Evolutionary conservation across 2,888 invertebrate species (phyloP).

Genomic region (Gibbula magus): DNA sequence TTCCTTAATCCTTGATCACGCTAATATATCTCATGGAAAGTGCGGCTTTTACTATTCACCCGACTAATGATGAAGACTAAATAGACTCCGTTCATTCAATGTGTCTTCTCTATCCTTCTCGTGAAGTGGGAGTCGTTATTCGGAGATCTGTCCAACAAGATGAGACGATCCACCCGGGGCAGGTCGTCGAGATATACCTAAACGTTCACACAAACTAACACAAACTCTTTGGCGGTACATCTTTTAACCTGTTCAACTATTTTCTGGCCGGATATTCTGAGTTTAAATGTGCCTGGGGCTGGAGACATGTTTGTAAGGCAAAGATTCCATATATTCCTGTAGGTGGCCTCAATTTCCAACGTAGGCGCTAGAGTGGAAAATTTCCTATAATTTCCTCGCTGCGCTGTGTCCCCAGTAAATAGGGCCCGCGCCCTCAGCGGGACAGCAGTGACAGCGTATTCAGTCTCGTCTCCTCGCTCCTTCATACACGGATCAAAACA

Average conservation of each 20-base stretch:
- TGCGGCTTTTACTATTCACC: no score
- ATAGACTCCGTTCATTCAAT: no score
- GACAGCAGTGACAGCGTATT: neutral
- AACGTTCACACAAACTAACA: no score
- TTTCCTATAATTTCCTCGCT: slow-evolving; percentile 23
- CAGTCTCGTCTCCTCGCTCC: slow-evolving; percentile 3
- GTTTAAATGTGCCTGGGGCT: slow-evolving; percentile 14
- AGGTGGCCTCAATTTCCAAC: slow-evolving; percentile 19
- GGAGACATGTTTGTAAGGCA: neutral
- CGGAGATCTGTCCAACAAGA: no score
- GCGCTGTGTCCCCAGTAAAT: slow-evolving; percentile 3
- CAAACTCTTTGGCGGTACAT: no score
- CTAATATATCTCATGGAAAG: no score
- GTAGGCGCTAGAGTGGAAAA: slow-evolving; percentile 27
- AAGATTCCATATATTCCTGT: slow-evolving; percentile 22
- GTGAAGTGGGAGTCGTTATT: no score
- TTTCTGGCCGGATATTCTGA: slow-evolving; percentile 12
- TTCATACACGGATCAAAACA: neutral
- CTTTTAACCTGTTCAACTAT: slow-evolving; percentile 6
- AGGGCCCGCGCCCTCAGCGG: slow-evolving; percentile 11
- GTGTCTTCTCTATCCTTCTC: no score
- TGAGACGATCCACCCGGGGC: no score
- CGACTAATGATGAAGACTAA: no score
- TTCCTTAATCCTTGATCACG: no score
- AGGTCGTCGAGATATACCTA: no score